Percentiles rank a stretch among this genome's conserved stretches.
phyloP scores from a whole-genome alignment of 2,113 vertebrate species.

The Verasper variegatus region DNA sequence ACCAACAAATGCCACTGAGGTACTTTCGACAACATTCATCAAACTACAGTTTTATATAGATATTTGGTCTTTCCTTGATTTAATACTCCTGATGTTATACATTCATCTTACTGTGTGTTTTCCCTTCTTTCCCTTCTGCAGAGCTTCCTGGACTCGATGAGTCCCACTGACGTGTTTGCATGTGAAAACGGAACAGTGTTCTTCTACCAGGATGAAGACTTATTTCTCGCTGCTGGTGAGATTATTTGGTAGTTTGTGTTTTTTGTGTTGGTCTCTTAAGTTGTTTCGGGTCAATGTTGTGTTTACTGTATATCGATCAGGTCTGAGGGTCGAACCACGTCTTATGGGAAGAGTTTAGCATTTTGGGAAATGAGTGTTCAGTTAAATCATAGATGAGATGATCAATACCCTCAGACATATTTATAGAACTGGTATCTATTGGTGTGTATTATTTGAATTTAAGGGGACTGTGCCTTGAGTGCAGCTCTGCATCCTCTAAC shows the following conservation, averaged over 20 bases:
- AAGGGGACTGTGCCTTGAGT: no score
- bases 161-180: slow-evolving; percentile 61
- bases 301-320: no score
- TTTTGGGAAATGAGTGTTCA: no score
- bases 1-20: slow-evolving; percentile 50
- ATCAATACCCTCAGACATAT: no score
- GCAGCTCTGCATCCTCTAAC: not conserved
- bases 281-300: not conserved
- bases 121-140: slow-evolving; percentile 2
- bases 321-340: no score
- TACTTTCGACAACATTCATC: slow-evolving; percentile 3
- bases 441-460: no score
- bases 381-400: no score
- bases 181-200: slow-evolving; percentile 74
- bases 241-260: not conserved
- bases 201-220: slow-evolving; percentile 68
- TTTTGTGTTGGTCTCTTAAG: not conserved
- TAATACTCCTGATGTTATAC: not conserved
- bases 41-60: not conserved
- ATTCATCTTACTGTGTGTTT: not conserved
- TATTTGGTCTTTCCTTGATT: not conserved
- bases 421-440: no score
- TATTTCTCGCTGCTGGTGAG: slow-evolving; percentile 76
- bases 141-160: slow-evolving; percentile 54
- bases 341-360: no score